Evolutionary conservation across 2,797 vertebrate genomes (phyloP).

Genomic region (Danio kyathit): DNA sequence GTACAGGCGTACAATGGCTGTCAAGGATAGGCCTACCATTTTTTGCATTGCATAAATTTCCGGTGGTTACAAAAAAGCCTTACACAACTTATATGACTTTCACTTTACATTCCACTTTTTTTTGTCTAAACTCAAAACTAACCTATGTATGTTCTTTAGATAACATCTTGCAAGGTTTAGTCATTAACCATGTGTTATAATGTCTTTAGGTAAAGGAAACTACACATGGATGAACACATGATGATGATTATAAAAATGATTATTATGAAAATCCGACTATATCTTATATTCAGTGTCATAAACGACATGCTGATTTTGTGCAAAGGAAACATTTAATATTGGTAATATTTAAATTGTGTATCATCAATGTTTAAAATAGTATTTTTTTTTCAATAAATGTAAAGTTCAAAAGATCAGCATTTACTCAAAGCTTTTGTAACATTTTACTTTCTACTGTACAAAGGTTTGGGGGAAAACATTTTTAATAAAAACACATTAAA

Average conservation of each 20-base stretch:
- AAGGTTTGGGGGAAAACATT: too few species aligned
- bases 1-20: background rate
- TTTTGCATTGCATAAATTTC: background rate
- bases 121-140: background rate
- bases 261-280: too few species aligned
- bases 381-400: too few species aligned
- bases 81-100: background rate
- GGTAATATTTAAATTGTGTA: too few species aligned
- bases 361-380: background rate
- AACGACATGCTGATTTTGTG: too few species aligned
- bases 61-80: background rate
- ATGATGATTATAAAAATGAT: background rate
- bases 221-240: background rate
- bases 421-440: too few species aligned
- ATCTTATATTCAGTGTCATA: too few species aligned
- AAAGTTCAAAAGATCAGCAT: too few species aligned
- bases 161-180: conserved; percentile 7
- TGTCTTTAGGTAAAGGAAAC: background rate
- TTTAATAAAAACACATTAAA: too few species aligned
- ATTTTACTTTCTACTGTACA: too few species aligned
- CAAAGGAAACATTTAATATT: too few species aligned
- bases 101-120: background rate
- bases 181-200: conserved; percentile 30
- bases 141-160: background rate
- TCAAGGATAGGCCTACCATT: background rate